Evolutionary conservation across 2,797 vertebrate genomes (phyloP), one percentile per base, ranked within the genome.

Genomic region (Microcaecilia unicolor): DNA sequence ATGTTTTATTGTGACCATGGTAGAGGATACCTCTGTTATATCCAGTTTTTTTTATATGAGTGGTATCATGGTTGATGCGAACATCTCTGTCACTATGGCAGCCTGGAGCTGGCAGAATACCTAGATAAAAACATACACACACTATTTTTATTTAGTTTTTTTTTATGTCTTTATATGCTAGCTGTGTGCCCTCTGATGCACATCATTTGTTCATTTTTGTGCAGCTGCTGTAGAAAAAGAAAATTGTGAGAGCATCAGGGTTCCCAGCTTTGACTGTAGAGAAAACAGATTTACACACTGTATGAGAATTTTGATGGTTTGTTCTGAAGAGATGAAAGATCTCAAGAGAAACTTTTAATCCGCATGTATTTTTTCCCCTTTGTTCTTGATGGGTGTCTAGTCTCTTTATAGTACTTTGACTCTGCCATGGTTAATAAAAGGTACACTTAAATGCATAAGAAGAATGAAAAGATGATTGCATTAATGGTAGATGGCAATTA

Each of bases 1-100:
- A n/a, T n/a, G n/a, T n/a, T n/a, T n/a, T n/a, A n/a, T n/a, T n/a
- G n/a, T n/a, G n/a, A n/a, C n/a, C n/a, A n/a, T n/a, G n/a, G n/a
- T n/a, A n/a, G n/a, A n/a, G n/a, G n/a, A n/a, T n/a, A n/a, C n/a
- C n/a, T n/a, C n/a, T n/a, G n/a, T n/a, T n/a, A n/a, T n/a, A n/a
- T n/a, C n/a, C n/a, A n/a, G n/a, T n/a, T n/a, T n/a, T n/a, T n/a
- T n/a, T n/a, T n/a, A n/a, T n/a, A n/a, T n/a, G n/a, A n/a, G n/a
- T n/a, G n/a, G 50, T 50, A 58, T 64, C 51, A 41, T 55, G 35
- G 43, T 46, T 66, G 51, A 37, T 47, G 15, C 4, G 50, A 59
- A 58, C 37, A 55, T 52, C 48, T n/a, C n/a, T n/a, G n/a, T n/a
- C n/a, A 59, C 66, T 66, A 46, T 28, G 18, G 32, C 31, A 17